Evolutionary conservation across 2,797 vertebrate species (phyloP).

Genomic region (Aplochiton taeniatus): DNA sequence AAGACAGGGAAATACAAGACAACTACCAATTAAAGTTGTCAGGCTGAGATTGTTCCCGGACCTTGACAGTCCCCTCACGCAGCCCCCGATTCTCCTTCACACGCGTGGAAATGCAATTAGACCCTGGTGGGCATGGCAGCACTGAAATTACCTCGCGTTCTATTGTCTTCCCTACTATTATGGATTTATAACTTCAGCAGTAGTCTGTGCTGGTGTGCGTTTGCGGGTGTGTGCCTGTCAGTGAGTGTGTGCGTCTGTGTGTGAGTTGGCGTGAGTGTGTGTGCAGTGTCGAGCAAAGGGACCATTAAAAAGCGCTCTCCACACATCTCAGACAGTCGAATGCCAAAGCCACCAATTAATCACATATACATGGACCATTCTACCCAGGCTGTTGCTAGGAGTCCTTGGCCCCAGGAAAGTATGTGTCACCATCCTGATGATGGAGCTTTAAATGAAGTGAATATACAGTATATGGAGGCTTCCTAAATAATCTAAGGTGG

Average conservation of each 20-base stretch:
- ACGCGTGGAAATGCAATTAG: conserved; percentile 62
- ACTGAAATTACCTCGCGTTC: conserved; percentile 55
- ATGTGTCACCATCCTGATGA: too few relatives aligned
- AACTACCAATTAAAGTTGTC: conserved; percentile 77
- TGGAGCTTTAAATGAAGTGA: too few relatives aligned
- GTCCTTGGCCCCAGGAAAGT: too few relatives aligned
- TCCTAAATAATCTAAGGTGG: not conserved
- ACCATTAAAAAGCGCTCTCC: conserved; percentile 37
- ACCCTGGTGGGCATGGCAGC: conserved; percentile 56
- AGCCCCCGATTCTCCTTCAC: conserved; percentile 55
- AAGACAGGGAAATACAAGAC: conserved; percentile 72
- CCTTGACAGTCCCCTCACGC: conserved; percentile 56
- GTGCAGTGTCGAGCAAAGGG: not conserved
- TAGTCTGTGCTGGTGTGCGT: conserved; percentile 27
- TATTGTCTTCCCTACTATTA: conserved; percentile 57
- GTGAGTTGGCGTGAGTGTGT: conserved; percentile 8
- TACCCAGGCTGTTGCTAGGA: too few relatives aligned
- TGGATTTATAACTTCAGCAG: conserved; percentile 42
- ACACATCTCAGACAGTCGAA: conserved; percentile 35
- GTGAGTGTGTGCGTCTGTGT: conserved; percentile 13
- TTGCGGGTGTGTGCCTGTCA: conserved; percentile 21
- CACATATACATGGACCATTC: conserved; percentile 16
- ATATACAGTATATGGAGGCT: not conserved
- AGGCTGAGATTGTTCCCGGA: conserved; percentile 53
- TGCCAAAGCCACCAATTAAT: conserved; percentile 50